Conservation (phyloP, 35 echinoderm and acorn worm species). For the Heliocidaris tuberculata region DNA sequence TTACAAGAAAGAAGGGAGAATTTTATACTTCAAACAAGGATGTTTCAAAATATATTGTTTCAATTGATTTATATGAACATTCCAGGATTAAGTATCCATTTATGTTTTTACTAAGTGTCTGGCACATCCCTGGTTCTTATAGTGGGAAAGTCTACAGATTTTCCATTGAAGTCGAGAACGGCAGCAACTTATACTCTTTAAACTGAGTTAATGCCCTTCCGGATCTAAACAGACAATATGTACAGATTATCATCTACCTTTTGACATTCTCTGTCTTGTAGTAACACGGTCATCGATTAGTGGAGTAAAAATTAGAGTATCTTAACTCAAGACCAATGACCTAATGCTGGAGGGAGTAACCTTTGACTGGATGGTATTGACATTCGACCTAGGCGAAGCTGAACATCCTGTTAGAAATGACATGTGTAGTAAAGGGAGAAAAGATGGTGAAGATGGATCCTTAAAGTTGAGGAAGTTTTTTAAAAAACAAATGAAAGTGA, state of each 20-base stretch:
- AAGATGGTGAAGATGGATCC: not conserved
- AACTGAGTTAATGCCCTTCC: too few species aligned
- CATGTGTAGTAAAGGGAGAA: not conserved
- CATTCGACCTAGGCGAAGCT: not conserved
- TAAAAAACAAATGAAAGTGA: not conserved
- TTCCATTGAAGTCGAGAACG: too few species aligned
- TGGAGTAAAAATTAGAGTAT: not conserved
- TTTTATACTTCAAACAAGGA: too few species aligned
- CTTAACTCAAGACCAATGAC: not conserved
- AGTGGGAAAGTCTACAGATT: too few species aligned
- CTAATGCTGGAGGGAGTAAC: not conserved
- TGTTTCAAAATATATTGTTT: too few species aligned
- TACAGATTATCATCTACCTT: not conserved
- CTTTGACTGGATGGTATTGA: not conserved
- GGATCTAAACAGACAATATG: not conserved
- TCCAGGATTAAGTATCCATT: too few species aligned
- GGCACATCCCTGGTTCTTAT: too few species aligned
- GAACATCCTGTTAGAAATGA: not conserved
- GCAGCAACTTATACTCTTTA: too few species aligned
- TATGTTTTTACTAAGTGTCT: too few species aligned
- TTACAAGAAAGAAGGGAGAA: too few species aligned
- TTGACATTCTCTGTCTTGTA: not conserved
- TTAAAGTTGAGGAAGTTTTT: not conserved
- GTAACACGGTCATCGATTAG: not conserved
- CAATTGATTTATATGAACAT: too few species aligned